Base-by-base conservation (phyloP, 2,888 invertebrate species). In the Drosophila hamatofila region DNA sequence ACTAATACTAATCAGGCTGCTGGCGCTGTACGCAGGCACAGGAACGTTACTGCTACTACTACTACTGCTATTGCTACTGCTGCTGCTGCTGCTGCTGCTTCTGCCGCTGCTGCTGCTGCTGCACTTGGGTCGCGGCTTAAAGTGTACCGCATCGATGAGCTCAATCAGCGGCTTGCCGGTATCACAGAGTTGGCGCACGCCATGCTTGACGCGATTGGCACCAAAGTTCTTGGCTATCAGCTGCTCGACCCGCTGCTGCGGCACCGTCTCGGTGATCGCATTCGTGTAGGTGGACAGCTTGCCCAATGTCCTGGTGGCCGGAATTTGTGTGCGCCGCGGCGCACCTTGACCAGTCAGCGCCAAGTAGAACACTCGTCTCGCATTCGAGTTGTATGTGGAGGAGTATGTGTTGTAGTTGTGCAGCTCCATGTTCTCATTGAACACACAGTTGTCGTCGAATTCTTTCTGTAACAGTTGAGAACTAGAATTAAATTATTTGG, bases 321-420 rank as follows among this genome's bases (percentile, higher is more conserved):
- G 95, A 75, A 96, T 94, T 93, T 96, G 95, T 78, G 96, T 95
- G 88, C 95, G 95, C 69, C 96, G 94, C 84, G 96, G 95, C 89
- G 95, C 94, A 30, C 97, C 97, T 75, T 94, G 93, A 80, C 95
- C 95, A 93, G 96, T 96, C 79, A 97, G 93, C 75, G 96, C 97
- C 93, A 97, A 94, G 94, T 96, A 97, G 80, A 95, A 93, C 57
- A 96, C 96, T 88, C 95, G 95, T 92, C 94, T 94, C 86, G 95
- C 94, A 93, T 96, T 95, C 72, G 96, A 96, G 93, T 95, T 95
- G 92, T 95, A 95, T 72, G 94, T 94, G 84, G 96, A 96, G 89
- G 96, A 96, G 94, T 97, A 97, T 67, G 96, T 96, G 93, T 97
- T 97, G 94, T 97, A 97, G 93, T 96, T 95, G 93, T 97, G 96